These are phyloP conservation scores for Sepioteuthis lessoniana DNA, from an alignment of 2,888 invertebrate genomes.

Conservation along the genomic window DNA sequence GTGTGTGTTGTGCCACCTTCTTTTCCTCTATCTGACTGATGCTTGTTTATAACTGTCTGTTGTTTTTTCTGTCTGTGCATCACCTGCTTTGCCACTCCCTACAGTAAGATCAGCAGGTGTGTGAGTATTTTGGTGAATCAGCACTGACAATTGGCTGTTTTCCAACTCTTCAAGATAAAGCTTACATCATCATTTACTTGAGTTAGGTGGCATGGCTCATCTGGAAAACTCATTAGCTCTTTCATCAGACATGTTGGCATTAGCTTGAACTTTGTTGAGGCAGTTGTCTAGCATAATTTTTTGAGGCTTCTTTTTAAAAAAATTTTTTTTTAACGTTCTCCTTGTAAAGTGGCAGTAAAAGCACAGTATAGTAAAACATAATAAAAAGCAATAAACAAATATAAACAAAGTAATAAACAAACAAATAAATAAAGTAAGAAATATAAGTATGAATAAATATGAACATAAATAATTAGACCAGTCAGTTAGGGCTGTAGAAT, in stretches of 20 bases:
- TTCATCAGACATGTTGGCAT: neutral
- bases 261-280: conserved; percentile 1
- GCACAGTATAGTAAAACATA: neutral
- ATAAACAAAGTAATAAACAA: too few relatives aligned
- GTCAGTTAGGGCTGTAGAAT: too few relatives aligned
- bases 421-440: too few relatives aligned
- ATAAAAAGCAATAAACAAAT: neutral
- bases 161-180: neutral
- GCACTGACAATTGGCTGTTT: neutral
- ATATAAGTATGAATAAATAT: too few relatives aligned
- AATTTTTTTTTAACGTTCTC: neutral
- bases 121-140: neutral
- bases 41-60: neutral
- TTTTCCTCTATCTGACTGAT: neutral
- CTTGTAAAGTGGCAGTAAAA: neutral
- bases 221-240: neutral
- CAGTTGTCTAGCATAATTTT: neutral
- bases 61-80: conserved; percentile 11
- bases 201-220: neutral
- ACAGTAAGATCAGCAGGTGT: neutral
- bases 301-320: neutral
- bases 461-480: too few relatives aligned
- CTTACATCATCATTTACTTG: neutral
- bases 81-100: neutral
- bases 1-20: neutral